These are phyloP conservation scores for Physocephala rufipes DNA, from an alignment of 2,888 invertebrate species.

Conservation along the genomic window DNA sequence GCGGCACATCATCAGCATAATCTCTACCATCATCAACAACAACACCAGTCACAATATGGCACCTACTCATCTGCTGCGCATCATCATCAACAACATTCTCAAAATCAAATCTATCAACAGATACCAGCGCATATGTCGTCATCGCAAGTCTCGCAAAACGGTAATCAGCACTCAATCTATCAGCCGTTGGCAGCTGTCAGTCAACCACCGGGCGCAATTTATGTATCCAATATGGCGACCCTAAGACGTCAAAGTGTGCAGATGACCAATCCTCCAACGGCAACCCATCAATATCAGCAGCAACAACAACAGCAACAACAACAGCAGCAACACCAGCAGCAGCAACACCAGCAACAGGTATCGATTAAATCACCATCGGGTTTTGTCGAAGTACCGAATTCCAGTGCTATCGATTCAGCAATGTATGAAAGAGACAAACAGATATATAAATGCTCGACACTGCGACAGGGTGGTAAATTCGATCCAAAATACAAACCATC, in stretches of 20 bases:
- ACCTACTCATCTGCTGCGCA: conserved; percentile 56
- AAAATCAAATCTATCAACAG: conserved; percentile 65
- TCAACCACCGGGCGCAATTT: conserved; percentile 58
- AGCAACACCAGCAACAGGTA: conserved; percentile 43
- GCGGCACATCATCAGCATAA: conserved; percentile 69
- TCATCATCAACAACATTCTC: conserved; percentile 58
- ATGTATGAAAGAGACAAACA: conserved; percentile 66
- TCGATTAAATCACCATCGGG: conserved; percentile 53
- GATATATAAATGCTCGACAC: conserved; percentile 65
- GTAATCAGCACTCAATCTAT: conserved; percentile 63
- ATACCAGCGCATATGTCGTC: conserved; percentile 60
- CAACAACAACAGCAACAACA: conserved; percentile 50
- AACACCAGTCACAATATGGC: conserved; percentile 58
- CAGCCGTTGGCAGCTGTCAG: conserved; percentile 61
- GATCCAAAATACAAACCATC: conserved; percentile 66
- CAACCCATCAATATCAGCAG: conserved; percentile 46
- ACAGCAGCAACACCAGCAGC: conserved; percentile 49
- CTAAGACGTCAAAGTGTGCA: conserved; percentile 63
- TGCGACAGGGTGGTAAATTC: conserved; percentile 65
- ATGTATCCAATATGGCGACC: conserved; percentile 61
- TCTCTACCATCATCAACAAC: conserved; percentile 64
- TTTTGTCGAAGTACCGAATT: conserved; percentile 56
- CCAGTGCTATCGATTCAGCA: conserved; percentile 60
- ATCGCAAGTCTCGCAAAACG: conserved; percentile 56
- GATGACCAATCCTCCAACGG: conserved; percentile 51